A percentile compares a stretch with the other conserved stretches of the same genome.
These are phyloP conservation scores for Myotis daubentonii DNA, from an alignment of 2,797 vertebrate genomes.

Conservation along the genomic window DNA sequence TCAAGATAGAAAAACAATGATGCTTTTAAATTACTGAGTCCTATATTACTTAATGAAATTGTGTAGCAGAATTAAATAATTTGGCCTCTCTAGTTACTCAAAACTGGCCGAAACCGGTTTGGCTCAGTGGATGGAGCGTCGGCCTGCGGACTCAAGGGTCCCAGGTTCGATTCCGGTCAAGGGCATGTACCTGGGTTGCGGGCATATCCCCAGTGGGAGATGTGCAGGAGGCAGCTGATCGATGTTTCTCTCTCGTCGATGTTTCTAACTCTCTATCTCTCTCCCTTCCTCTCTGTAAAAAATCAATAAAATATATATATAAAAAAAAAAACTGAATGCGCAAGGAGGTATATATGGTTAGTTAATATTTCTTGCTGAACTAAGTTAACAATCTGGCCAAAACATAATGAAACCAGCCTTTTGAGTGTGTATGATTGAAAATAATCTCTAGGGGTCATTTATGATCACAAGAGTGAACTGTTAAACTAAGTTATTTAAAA, in stretches of 20 bases:
- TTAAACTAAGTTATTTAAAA: constrained; percentile 53
- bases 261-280: too few relatives aligned
- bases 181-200: too few relatives aligned
- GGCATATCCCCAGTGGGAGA: too few relatives aligned
- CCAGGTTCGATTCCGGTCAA: too few relatives aligned
- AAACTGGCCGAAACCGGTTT: too few relatives aligned
- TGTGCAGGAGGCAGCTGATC: too few relatives aligned
- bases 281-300: too few relatives aligned
- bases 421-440: not conserved
- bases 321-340: constrained; percentile 21
- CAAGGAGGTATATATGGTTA: not conserved
- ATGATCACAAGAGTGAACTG: not conserved
- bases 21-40: constrained; percentile 48
- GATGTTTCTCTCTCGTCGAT: too few relatives aligned
- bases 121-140: too few relatives aligned
- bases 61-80: constrained; percentile 40
- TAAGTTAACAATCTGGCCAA: constrained; percentile 18
- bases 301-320: too few relatives aligned
- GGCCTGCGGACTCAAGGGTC: too few relatives aligned
- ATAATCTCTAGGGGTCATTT: constrained; percentile 24
- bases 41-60: constrained; percentile 55
- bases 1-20: not conserved
- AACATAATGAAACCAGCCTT: not conserved
- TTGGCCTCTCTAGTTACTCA: not conserved
- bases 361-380: constrained; percentile 14